Conservation (phyloP, 2,888 invertebrate species). For the Hirudinaria manillensis region DNA sequence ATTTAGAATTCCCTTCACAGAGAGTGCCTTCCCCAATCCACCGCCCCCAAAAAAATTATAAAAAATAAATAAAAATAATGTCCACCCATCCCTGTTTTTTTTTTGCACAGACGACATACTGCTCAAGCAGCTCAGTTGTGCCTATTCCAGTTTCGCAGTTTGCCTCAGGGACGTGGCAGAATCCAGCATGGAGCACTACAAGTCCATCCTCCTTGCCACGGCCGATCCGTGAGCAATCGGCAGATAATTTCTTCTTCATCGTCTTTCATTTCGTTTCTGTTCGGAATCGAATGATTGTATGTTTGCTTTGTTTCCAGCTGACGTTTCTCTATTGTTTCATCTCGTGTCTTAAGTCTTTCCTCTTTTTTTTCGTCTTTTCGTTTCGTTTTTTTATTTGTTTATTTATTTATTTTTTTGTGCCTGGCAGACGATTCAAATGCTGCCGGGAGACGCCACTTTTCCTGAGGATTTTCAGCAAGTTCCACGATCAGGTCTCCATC, state of each 20-base stretch:
- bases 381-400: too few species aligned
- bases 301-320: too few species aligned
- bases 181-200: background rate
- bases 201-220: background rate
- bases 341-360: too few species aligned
- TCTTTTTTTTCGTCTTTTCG: too few species aligned
- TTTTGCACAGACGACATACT: background rate
- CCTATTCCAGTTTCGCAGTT: background rate
- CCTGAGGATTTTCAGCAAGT: constrained; percentile 1
- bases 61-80: too few species aligned
- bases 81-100: background rate
- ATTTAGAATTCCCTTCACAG: too few species aligned
- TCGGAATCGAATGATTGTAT: too few species aligned
- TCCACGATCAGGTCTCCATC: background rate
- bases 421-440: background rate
- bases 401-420: background rate
- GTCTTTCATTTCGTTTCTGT: too few species aligned
- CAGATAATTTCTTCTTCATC: too few species aligned
- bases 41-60: too few species aligned
- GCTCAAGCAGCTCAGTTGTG: background rate
- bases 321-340: too few species aligned
- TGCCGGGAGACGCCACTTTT: background rate
- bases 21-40: too few species aligned
- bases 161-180: background rate
- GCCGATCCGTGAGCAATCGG: background rate